Conservation (phyloP, 2,113 vertebrate species). For the Caretta caretta region DNA sequence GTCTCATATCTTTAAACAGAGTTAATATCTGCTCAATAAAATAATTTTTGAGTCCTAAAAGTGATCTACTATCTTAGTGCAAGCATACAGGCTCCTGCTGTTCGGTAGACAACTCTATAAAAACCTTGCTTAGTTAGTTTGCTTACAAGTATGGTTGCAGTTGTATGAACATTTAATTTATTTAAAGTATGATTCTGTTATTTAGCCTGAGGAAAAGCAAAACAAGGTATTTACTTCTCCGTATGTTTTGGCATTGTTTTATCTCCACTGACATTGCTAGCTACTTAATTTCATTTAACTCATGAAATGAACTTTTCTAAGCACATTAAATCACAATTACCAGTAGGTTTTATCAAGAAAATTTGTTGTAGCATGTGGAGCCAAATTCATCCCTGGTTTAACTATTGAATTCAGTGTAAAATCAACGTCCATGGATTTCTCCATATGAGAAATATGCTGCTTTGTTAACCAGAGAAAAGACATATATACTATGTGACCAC, state of each 20-base stretch:
- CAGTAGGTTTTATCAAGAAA: not conserved
- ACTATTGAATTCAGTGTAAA: constrained; percentile 25
- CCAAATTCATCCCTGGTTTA: constrained; percentile 12
- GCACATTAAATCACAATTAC: not conserved
- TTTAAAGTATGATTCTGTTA: not conserved
- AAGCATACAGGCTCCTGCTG: not conserved
- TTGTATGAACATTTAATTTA: not conserved
- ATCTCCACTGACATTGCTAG: not conserved
- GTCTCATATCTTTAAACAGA: not conserved
- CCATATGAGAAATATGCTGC: not conserved
- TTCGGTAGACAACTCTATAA: not conserved
- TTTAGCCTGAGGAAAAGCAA: not conserved
- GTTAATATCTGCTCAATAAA: fast-evolving
- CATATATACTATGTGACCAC: not conserved
- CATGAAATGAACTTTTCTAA: not conserved
- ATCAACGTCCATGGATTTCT: not conserved
- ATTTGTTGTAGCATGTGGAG: not conserved
- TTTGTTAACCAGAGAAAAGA: constrained; percentile 11
- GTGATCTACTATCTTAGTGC: not conserved
- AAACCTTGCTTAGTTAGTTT: not conserved
- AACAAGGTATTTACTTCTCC: not conserved
- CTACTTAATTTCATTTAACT: not conserved
- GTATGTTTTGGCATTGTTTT: not conserved
- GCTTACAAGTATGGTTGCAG: not conserved
- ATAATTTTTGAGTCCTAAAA: not conserved